phyloP scores from a whole-genome alignment of 2,797 vertebrate genomes.

The Enteromius treurensis region DNA sequence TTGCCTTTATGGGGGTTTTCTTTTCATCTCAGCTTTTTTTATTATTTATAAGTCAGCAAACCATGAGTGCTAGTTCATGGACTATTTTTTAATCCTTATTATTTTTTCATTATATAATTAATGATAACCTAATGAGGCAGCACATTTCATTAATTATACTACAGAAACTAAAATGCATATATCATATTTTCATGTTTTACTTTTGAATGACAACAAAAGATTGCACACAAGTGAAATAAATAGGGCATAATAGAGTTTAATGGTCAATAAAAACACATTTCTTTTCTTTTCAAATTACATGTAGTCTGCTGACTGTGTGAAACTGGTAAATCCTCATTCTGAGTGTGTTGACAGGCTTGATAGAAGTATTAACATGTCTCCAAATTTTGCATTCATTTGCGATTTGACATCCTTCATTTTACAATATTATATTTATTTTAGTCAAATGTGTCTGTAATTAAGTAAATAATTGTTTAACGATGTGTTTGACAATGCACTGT shows the following conservation, averaged over 20 bases:
- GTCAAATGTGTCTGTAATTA: background rate
- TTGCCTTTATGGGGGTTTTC: background rate
- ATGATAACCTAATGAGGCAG: background rate
- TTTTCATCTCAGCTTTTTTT: background rate
- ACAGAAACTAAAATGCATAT: background rate
- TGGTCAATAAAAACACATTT: background rate
- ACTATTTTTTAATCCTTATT: background rate
- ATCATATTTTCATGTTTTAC: background rate
- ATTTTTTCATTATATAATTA: background rate
- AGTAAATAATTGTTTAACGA: background rate
- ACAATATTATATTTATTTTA: background rate
- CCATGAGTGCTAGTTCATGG: background rate
- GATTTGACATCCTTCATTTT: background rate
- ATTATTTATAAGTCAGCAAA: background rate
- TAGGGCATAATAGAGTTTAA: background rate
- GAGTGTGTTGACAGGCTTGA: background rate
- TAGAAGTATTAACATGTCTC: no score
- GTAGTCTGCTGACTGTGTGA: background rate
- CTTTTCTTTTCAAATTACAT: background rate
- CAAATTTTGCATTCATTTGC: background rate
- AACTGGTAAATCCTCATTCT: background rate
- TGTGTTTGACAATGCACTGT: background rate
- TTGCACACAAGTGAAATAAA: background rate
- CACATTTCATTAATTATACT: background rate
- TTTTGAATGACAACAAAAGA: background rate